These are phyloP conservation scores for Ceratina australensis DNA, from an alignment of 1,140 invertebrate genomes.

Conservation along the genomic window DNA sequence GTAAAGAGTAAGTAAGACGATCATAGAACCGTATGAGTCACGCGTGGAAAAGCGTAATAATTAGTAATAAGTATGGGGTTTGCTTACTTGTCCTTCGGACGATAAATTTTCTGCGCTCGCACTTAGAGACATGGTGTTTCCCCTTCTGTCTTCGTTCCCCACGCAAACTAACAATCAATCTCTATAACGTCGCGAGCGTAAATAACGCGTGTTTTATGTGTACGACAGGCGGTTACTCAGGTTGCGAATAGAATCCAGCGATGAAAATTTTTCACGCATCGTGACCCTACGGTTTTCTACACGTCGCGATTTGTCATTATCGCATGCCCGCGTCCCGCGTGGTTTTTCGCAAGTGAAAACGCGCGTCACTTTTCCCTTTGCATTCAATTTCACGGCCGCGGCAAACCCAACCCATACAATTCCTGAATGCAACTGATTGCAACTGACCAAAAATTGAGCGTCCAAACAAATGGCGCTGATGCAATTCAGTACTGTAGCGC, in stretches of 20 bases:
- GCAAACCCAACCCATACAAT: slow-evolving; percentile 1
- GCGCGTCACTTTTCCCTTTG: slow-evolving; percentile 1
- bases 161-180: slow-evolving; percentile 30
- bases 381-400: neutral
- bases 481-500: neutral
- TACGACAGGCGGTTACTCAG: neutral
- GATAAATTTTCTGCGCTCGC: slow-evolving; percentile 84
- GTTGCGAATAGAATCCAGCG: neutral
- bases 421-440: slow-evolving; percentile 25
- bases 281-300: slow-evolving; percentile 15
- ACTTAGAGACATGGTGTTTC: slow-evolving; percentile 81
- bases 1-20: neutral
- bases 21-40: slow-evolving; percentile 53
- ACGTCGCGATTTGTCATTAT: neutral
- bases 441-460: slow-evolving; percentile 47
- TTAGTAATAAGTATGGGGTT: slow-evolving; percentile 30
- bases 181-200: neutral
- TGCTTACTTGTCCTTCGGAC: slow-evolving; percentile 81
- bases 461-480: slow-evolving; percentile 61
- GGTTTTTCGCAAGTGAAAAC: neutral
- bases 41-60: slow-evolving; percentile 8
- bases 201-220: slow-evolving; percentile 36
- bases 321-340: neutral
- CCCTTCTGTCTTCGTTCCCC: neutral
- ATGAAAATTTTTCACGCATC: slow-evolving; percentile 23